A percentile compares a stretch with the other conserved stretches of the same genome.
These are phyloP conservation scores for Tiliqua scincoides DNA, from an alignment of 2,113 vertebrate species.

Conservation along the genomic window DNA sequence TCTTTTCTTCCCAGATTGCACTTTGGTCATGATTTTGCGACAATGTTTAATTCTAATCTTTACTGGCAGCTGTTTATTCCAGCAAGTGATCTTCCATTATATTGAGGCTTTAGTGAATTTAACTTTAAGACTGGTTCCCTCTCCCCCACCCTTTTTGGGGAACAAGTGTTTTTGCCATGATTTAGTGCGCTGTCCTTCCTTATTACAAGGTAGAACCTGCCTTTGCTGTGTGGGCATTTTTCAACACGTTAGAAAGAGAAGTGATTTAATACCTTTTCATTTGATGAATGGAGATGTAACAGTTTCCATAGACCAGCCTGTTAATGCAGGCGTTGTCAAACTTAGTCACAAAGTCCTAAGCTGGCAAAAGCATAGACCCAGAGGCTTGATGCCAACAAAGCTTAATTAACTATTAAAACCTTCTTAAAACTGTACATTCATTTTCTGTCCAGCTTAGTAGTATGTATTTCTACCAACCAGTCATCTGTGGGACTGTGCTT, in stretches of 20 bases:
- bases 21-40: conserved; percentile 23
- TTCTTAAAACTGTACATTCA: not conserved
- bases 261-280: conserved; percentile 44
- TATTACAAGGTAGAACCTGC: conserved; percentile 58
- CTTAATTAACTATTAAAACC: not conserved
- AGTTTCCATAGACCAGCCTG: conserved; percentile 36
- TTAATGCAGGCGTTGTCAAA: conserved; percentile 48
- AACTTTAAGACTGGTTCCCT: conserved; percentile 40
- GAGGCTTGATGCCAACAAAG: not conserved
- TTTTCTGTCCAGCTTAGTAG: not conserved
- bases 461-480: not conserved
- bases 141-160: conserved; percentile 39
- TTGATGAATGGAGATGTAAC: conserved; percentile 54
- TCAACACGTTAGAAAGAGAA: conserved; percentile 42
- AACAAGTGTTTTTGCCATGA: conserved; percentile 58
- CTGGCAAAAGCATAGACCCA: not conserved
- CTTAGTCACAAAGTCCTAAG: conserved; percentile 49
- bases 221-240: conserved; percentile 45
- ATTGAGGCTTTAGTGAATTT: conserved; percentile 47
- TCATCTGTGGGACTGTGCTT: not conserved
- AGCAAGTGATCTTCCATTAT: conserved; percentile 53
- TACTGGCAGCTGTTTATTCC: conserved; percentile 40
- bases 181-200: conserved; percentile 51
- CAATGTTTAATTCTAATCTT: conserved; percentile 44
- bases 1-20: not conserved